Evolutionary conservation across 2,113 vertebrate genomes (phyloP), one percentile per base, ranked within the genome.

Genomic region (Vireo altiloquus): DNA sequence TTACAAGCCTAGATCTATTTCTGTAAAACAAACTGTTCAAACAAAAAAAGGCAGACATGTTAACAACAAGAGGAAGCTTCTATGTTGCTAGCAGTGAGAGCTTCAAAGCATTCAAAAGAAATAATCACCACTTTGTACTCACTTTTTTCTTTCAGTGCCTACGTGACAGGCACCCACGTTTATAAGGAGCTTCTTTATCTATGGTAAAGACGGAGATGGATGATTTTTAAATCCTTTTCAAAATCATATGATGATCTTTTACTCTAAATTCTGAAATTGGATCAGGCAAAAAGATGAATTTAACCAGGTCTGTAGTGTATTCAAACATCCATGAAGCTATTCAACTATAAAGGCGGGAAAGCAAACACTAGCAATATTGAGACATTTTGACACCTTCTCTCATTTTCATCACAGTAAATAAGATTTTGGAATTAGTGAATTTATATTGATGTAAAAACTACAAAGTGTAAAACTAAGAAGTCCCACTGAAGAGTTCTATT

Each of bases 101-200:
- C n/a, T 86, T 50, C 82, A 95, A 95, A 92, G 70, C 72, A 77
- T 81, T 88, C 79, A 88, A 94, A 93, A 70, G 44, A 96, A 95
- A 94, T 86, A 78, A 70, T 91, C 88, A 59, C 9, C 39, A 16
- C 70, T 69, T 95, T 95, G 69, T 81, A 52, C 15, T 90, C 33
- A 14, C 18, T 86, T 83, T 74, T 89, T 94, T 71, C 39, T 83
- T 83, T 78, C 69, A 78, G 9, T n/a, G 28, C 25, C 83, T 69
- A 68, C 69, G 54, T 90, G 83, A 94, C 86, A 94, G 70, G 91
- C 71, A 90, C 57, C 60, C 50, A 90, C 15, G 1, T 66, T 96
- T 87, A 88, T 93, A 64, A 68, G 30, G 70, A 85, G 54, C 39
- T 90, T 80, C 46, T 90, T 54, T 81, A 16, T 47, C 76, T 82